phyloP scores from a whole-genome alignment of 2,113 vertebrate genomes.

The Plecotus auritus region DNA sequence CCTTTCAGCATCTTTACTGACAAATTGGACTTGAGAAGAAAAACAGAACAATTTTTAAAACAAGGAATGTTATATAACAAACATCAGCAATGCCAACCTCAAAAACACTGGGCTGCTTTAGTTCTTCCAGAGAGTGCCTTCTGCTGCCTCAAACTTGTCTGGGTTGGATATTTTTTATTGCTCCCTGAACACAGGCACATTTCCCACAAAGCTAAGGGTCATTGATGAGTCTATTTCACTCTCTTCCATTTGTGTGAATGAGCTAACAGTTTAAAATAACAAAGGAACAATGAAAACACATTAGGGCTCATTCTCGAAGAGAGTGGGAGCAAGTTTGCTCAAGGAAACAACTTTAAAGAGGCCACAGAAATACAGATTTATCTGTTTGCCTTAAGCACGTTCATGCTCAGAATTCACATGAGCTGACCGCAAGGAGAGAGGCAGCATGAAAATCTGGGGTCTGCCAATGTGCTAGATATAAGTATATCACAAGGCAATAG shows the following conservation, averaged over 20 bases:
- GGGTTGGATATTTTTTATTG: conserved; percentile 16
- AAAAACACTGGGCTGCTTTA: neutral
- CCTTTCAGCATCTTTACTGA: neutral
- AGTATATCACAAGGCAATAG: neutral
- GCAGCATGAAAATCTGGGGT: neutral
- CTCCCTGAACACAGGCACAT: neutral
- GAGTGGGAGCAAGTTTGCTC: neutral
- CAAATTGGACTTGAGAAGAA: neutral
- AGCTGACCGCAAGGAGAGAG: neutral
- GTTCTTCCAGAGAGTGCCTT: neutral
- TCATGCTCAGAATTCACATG: neutral
- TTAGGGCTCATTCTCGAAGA: neutral
- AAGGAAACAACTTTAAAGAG: neutral
- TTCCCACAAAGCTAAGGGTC: neutral
- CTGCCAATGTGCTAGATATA: neutral
- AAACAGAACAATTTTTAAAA: neutral
- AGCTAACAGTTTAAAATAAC: conserved; percentile 1
- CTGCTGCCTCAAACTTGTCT: neutral
- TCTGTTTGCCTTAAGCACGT: neutral
- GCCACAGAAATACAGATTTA: neutral
- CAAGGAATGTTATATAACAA: neutral
- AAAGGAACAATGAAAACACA: neutral
- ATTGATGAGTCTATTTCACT: neutral
- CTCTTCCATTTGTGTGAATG: neutral
- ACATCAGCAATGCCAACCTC: neutral